Percentiles rank a stretch among this genome's conserved stretches.
Conservation (phyloP, 1,140 invertebrate species). For the Megalopta genalis region DNA sequence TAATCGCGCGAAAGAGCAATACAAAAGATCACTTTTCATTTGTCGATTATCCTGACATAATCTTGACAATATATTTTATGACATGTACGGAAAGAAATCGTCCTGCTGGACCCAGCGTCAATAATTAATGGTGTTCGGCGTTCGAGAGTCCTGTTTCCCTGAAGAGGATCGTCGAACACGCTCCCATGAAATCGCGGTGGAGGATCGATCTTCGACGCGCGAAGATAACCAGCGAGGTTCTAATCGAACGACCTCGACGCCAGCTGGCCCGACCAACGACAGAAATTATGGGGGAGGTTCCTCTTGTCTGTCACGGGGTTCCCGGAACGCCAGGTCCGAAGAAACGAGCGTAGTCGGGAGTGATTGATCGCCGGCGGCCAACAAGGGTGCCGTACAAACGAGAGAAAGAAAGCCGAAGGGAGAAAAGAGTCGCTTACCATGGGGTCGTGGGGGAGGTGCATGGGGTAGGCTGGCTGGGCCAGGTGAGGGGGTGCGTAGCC, state of each 20-base stretch:
- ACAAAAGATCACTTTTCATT: too few relatives aligned
- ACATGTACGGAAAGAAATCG: too few relatives aligned
- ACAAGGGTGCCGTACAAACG: constrained; percentile 20
- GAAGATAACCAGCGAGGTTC: constrained; percentile 41
- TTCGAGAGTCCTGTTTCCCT: too few relatives aligned
- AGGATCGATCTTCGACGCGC: constrained; percentile 37
- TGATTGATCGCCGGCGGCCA: constrained; percentile 55
- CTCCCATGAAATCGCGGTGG: neutral
- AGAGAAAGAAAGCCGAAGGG: constrained; percentile 14
- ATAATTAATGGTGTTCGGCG: too few relatives aligned
- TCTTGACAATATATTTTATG: too few relatives aligned
- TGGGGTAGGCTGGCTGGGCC: constrained; percentile 78
- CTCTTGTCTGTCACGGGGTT: constrained; percentile 46
- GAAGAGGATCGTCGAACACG: neutral
- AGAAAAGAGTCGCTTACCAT: constrained; percentile 80
- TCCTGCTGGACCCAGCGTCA: too few relatives aligned
- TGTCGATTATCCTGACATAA: too few relatives aligned
- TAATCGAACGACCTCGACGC: constrained; percentile 42
- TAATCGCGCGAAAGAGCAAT: too few relatives aligned
- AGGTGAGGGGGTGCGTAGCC: constrained; percentile 78
- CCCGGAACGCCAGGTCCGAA: constrained; percentile 32
- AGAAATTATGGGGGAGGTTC: constrained; percentile 21
- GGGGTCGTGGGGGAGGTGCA: constrained; percentile 83
- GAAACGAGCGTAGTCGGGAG: constrained; percentile 38
- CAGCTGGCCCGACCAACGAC: constrained; percentile 28